phyloP scores from a whole-genome alignment of 2,113 vertebrate genomes.

The Columbina picui region DNA sequence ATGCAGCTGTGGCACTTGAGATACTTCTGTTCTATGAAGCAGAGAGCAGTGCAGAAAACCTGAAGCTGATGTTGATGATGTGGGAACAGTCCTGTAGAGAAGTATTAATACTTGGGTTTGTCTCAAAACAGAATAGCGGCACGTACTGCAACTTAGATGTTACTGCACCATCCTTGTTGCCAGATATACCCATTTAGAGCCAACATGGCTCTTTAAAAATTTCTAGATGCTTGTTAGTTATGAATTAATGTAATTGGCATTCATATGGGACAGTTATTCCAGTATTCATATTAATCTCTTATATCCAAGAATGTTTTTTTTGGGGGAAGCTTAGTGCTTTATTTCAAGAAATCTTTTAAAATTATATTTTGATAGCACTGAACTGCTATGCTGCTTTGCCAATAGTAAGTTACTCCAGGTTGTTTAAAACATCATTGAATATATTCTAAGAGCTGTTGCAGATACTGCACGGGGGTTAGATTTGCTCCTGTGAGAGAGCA shows the following conservation, averaged over 20 bases:
- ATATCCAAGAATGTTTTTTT: background rate
- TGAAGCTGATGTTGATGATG: background rate
- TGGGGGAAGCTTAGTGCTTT: background rate
- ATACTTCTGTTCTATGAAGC: background rate
- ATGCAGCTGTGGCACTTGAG: background rate
- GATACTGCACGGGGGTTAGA: background rate
- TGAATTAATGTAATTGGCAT: background rate
- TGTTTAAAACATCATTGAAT: background rate
- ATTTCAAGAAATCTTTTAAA: background rate
- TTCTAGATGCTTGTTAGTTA: background rate
- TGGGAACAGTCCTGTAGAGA: background rate
- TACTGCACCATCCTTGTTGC: background rate
- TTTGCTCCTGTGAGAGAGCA: background rate
- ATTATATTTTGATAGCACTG: background rate
- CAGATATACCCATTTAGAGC: background rate
- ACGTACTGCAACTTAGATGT: fast-evolving
- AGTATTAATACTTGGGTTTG: background rate
- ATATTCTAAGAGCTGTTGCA: background rate
- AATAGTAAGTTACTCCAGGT: background rate
- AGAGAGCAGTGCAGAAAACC: background rate
- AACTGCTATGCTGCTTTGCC: background rate
- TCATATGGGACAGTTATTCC: background rate
- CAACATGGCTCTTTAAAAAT: background rate
- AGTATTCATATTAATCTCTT: background rate
- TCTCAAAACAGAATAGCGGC: background rate